Percentiles rank a stretch among this genome's conserved stretches.
Conservation (phyloP, 2,113 vertebrate genomes). For the Oostethus manadensis region DNA sequence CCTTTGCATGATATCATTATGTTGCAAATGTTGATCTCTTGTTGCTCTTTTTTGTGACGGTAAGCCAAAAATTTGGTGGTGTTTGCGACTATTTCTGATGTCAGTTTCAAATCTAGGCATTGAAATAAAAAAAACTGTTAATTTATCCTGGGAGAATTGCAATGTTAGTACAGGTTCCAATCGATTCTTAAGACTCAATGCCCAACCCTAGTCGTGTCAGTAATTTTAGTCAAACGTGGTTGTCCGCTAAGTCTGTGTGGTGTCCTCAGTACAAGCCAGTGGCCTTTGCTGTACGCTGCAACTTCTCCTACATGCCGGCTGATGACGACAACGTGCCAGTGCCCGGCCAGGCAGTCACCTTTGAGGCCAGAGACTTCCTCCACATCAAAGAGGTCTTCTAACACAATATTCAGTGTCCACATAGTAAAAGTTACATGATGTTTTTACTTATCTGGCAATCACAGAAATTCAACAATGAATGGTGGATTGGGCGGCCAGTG, state of each 20-base stretch:
- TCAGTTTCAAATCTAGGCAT: too few relatives aligned
- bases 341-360: conserved; percentile 91
- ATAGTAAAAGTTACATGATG: neutral
- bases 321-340: conserved; percentile 94
- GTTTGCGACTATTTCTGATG: too few relatives aligned
- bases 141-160: too few relatives aligned
- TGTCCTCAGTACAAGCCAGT: conserved; percentile 87
- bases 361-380: conserved; percentile 96
- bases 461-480: conserved; percentile 98
- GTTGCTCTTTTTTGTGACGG: too few relatives aligned
- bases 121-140: too few relatives aligned
- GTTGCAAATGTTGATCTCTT: too few relatives aligned
- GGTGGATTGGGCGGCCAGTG: conserved; percentile 96
- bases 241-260: neutral
- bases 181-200: too few relatives aligned
- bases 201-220: neutral
- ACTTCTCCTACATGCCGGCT: conserved; percentile 91
- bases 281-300: conserved; percentile 97
- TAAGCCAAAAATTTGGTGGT: too few relatives aligned
- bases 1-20: too few relatives aligned
- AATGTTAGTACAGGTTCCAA: too few relatives aligned
- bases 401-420: neutral
- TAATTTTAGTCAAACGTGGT: neutral
- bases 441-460: neutral
- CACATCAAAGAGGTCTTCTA: conserved; percentile 94